Conservation (phyloP, 1,140 invertebrate species). For the Hyles vespertilio region DNA sequence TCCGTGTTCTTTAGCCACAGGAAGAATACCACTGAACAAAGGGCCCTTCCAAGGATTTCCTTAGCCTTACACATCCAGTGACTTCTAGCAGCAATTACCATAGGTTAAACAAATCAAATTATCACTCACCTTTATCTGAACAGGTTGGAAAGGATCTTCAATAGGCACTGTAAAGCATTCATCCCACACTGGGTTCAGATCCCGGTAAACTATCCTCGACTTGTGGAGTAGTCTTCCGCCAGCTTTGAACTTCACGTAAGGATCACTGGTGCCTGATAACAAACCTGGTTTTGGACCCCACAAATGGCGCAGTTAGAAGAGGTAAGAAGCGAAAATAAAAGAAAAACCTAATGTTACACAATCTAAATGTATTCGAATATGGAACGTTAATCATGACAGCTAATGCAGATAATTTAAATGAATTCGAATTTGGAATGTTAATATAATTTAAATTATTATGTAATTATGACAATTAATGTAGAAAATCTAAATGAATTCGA, state of each 20-base stretch:
- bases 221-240: constrained; percentile 94
- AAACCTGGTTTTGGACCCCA: constrained; percentile 70
- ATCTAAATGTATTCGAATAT: no score
- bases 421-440: no score
- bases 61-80: no score
- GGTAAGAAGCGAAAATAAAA: constrained; percentile 61
- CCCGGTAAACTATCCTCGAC: constrained; percentile 92
- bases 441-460: no score
- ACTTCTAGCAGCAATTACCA: neutral
- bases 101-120: constrained; percentile 2
- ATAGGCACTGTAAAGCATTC: constrained; percentile 96
- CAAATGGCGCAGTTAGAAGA: constrained; percentile 56
- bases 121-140: constrained; percentile 87
- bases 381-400: no score
- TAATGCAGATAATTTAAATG: no score
- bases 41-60: no score
- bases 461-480: no score
- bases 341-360: constrained; percentile 19
- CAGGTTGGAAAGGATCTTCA: constrained; percentile 93
- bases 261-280: constrained; percentile 94
- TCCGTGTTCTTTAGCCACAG: no score
- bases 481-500: no score
- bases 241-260: constrained; percentile 98
- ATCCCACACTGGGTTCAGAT: constrained; percentile 96
- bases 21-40: no score